Conservation (phyloP, 2,113 vertebrate species). For the Nannobrachium achirus region DNA sequence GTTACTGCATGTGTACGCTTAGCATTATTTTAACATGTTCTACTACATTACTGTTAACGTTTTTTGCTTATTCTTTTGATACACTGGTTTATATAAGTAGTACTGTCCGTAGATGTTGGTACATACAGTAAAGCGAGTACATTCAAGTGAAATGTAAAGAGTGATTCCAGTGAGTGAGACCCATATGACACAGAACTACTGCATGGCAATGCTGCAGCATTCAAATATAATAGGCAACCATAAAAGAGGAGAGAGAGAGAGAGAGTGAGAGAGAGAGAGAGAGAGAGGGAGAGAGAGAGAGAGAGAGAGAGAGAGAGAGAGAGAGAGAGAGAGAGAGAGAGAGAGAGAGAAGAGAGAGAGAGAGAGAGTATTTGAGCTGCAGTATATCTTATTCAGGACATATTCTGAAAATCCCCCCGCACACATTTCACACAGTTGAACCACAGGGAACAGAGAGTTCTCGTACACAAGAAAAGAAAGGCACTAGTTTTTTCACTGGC, state of each 20-base stretch:
- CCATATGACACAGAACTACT: not conserved
- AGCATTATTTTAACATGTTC: too few species aligned
- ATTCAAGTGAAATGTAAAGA: not conserved
- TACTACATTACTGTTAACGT: too few species aligned
- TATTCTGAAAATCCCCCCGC: too few species aligned
- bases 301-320: not conserved
- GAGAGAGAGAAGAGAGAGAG: not conserved
- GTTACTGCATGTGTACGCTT: too few species aligned
- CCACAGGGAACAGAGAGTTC: too few species aligned
- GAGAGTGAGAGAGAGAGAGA: not conserved
- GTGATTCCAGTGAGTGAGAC: not conserved
- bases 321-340: too few species aligned
- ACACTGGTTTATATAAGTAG: not conserved
- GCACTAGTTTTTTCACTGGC: too few species aligned
- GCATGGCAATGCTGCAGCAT: not conserved
- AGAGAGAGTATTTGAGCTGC: not conserved
- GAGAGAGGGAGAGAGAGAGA: not conserved
- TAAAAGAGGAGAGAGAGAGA: not conserved
- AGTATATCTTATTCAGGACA: too few species aligned
- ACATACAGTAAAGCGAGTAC: not conserved
- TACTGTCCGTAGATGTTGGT: not conserved
- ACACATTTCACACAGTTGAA: too few species aligned
- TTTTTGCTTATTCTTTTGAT: not conserved
- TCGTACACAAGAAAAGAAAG: too few species aligned
- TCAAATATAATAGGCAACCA: not conserved